Percentiles rank a stretch among this genome's conserved stretches.
Conservation (phyloP, 2,888 invertebrate species). For the Mythimna ferrago region DNA sequence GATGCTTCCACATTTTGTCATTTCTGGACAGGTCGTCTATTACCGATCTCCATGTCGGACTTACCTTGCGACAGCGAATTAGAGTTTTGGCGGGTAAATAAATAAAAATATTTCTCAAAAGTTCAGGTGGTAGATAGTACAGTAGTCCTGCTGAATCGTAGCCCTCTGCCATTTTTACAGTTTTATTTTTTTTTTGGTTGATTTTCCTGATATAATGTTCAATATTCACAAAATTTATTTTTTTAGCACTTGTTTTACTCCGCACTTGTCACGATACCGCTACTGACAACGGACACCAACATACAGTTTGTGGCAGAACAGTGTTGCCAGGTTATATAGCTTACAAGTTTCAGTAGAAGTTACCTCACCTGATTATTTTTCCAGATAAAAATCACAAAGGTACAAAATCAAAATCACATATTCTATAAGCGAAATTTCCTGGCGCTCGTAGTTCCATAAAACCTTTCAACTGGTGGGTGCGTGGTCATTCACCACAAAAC, state of each 20-base stretch:
- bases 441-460: too few species aligned
- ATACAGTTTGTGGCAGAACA: background rate
- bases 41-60: slow-evolving; percentile 74
- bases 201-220: background rate
- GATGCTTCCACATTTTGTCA: slow-evolving; percentile 73
- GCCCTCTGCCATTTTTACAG: slow-evolving; percentile 35
- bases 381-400: background rate
- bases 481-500: too few species aligned
- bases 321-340: slow-evolving; percentile 7
- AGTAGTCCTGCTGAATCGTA: slow-evolving; percentile 3
- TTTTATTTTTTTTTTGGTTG: background rate
- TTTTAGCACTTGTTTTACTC: slow-evolving; percentile 9
- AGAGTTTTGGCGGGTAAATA: slow-evolving; percentile 69
- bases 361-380: background rate
- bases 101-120: slow-evolving; percentile 74
- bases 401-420: background rate
- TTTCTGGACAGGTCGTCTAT: slow-evolving; percentile 72
- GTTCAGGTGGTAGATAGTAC: slow-evolving; percentile 74
- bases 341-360: background rate
- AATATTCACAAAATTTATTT: background rate
- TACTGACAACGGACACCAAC: background rate
- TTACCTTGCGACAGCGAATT: slow-evolving; percentile 75
- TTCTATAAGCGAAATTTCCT: background rate
- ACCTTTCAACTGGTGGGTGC: too few species aligned
- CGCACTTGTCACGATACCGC: slow-evolving; percentile 3